These are phyloP conservation scores for Oasisia sp. DNA, from an alignment of 2,888 invertebrate species.

Conservation along the genomic window DNA sequence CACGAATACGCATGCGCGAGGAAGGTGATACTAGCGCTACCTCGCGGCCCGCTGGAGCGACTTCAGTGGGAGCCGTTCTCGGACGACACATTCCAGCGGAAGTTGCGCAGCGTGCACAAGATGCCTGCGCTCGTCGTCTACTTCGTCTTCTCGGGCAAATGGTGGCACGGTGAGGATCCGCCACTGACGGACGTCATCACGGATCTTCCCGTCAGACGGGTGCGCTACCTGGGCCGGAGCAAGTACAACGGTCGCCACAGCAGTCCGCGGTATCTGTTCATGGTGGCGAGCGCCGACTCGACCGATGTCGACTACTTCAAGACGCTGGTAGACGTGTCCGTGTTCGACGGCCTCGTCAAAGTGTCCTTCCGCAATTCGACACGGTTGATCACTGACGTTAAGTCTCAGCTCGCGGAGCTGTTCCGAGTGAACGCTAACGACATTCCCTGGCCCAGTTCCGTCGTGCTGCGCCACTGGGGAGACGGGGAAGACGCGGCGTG, in stretches of 20 bases:
- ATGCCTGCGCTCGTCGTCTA: constrained; percentile 34
- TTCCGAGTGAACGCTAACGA: not conserved
- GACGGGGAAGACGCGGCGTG: not conserved
- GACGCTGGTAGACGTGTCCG: constrained; percentile 13
- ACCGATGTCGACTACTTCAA: constrained; percentile 29
- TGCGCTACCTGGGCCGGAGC: constrained; percentile 8
- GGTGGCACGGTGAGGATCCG: constrained; percentile 22
- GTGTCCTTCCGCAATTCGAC: not conserved
- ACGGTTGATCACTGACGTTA: not conserved
- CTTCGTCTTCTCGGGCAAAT: constrained; percentile 29
- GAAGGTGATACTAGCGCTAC: constrained; percentile 37
- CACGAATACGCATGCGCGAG: constrained; percentile 29
- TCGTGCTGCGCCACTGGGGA: not conserved
- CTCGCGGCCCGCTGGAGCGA: constrained; percentile 27
- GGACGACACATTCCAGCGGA: not conserved
- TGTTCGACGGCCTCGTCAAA: not conserved
- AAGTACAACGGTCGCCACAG: not conserved
- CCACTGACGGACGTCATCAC: constrained; percentile 24
- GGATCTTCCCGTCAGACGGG: constrained; percentile 31
- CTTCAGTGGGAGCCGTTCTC: constrained; percentile 32
- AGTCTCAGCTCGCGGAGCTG: not conserved
- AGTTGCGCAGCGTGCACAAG: constrained; percentile 25
- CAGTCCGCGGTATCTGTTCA: constrained; percentile 24
- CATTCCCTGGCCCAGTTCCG: not conserved
- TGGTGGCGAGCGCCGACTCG: constrained; percentile 30